Evolutionary conservation across 1,140 invertebrate genomes (phyloP), one percentile per base, ranked within the genome.

Genomic region (Formica exsecta): DNA sequence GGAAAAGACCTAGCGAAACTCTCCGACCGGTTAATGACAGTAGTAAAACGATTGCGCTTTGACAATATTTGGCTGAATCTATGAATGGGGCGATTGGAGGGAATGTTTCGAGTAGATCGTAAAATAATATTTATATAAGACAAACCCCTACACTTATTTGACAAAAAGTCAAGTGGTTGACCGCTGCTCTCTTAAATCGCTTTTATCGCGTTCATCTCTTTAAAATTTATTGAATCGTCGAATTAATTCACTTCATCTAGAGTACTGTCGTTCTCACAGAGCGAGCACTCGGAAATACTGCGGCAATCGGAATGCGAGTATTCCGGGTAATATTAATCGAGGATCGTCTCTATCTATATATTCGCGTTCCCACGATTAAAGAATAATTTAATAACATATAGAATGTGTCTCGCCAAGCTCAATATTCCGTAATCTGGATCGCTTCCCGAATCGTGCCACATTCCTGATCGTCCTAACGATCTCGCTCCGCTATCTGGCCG

Each of bases 41-140:
- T 83, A 66, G 87, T 74, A 87, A 92, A 92, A 91, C 87, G 92
- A 92, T 93, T 92, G 87, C 73, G 85, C 77, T 85, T 86, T 22
- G 88, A 92, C 77, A 93, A 93, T 93, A 92, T 93, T 93, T 93
- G 86, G 61, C 38, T 54, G 71, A 89, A 29, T 89, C 64, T 48
- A 65, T 91, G 85, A 91, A 92, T 88, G 86, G 62, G 71, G 71
- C 32, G 48, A 51, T 51, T 70, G 64, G 75, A 85, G 77, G 87
- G 88, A 16, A 19, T 85, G 75, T 68, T 61, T 81, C 57, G 64
- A 64, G 48, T 87, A 59, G 71, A 66, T 66, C 85, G 88, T 92
- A 87, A 90, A 92, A 92, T 91, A 93, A 94, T 93, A 92, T 94
- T 92, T 90, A 51, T 51, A 51, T 19, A 85, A 88, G 25, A 36